phyloP scores from a whole-genome alignment of 2,888 invertebrate species.

The Anarsia innoxiella region DNA sequence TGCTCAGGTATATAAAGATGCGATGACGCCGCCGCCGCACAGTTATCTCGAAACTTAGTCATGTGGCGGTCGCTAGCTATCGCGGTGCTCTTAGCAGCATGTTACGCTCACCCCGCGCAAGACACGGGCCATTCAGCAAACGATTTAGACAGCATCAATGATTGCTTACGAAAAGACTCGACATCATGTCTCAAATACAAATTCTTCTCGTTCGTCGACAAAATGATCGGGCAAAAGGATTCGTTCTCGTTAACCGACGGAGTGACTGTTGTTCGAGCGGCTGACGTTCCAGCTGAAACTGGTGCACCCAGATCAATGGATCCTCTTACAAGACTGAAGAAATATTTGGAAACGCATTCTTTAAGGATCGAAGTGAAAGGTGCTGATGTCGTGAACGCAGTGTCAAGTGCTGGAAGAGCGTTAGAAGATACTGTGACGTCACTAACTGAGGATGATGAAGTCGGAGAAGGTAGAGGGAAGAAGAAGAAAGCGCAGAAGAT shows the following conservation, averaged over 20 bases:
- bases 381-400: conserved; percentile 86
- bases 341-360: conserved; percentile 86
- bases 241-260: conserved; percentile 87
- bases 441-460: conserved; percentile 76
- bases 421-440: conserved; percentile 83
- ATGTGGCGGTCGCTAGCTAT: conserved; percentile 59
- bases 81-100: conserved; percentile 62
- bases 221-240: conserved; percentile 87
- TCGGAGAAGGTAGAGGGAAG: conserved; percentile 85
- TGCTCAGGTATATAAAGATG: conserved; percentile 58
- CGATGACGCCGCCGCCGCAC: conserved; percentile 44
- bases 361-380: conserved; percentile 90
- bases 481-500: conserved; percentile 89
- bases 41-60: conserved; percentile 44
- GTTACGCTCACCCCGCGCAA: conserved; percentile 80
- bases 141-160: conserved; percentile 86
- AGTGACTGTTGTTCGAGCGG: conserved; percentile 86
- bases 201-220: conserved; percentile 89
- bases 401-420: conserved; percentile 86
- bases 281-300: conserved; percentile 80
- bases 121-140: conserved; percentile 83
- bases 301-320: conserved; percentile 85
- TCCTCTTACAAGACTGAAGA: conserved; percentile 81
- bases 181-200: conserved; percentile 91
- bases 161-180: conserved; percentile 88